Evolutionary conservation across 1,140 invertebrate species (phyloP).

Genomic region (Monomorium pharaonis): DNA sequence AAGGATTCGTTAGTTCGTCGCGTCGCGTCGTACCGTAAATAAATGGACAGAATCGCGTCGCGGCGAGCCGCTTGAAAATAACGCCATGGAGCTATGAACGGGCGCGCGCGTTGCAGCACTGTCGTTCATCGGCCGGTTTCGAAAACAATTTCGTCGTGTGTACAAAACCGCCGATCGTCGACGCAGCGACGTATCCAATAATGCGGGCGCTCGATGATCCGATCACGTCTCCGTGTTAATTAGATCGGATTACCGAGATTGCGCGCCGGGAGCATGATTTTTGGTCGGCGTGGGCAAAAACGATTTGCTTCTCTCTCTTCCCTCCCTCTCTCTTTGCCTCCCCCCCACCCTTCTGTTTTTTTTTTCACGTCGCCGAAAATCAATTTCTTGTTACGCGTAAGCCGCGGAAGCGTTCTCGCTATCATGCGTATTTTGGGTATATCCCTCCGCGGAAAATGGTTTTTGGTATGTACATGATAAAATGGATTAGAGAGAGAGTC

Average conservation of each 20-base stretch:
- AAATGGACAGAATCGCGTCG: conserved; percentile 46
- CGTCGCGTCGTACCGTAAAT: conserved; percentile 45
- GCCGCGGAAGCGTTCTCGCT: conserved; percentile 29
- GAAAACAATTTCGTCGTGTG: conserved; percentile 50
- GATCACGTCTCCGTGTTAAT: conserved; percentile 58
- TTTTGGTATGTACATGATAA: conserved; percentile 15
- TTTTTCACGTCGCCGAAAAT: conserved; percentile 20
- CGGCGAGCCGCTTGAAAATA: conserved; percentile 49
- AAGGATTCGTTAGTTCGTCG: conserved; percentile 30
- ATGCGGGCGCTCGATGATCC: conserved; percentile 55
- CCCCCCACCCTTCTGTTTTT: background rate
- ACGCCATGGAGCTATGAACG: conserved; percentile 2
- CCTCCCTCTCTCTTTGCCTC: background rate
- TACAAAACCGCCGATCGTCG: conserved; percentile 36
- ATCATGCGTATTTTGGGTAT: conserved; percentile 23
- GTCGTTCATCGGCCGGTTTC: conserved; percentile 38
- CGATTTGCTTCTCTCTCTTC: conserved; percentile 11
- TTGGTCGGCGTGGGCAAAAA: conserved; percentile 31
- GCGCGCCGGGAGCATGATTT: conserved; percentile 25
- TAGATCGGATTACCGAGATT: conserved; percentile 61
- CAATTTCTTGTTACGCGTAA: conserved; percentile 55
- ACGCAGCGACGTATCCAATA: conserved; percentile 7
- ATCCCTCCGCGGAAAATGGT: conserved; percentile 22
- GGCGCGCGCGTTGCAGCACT: background rate
- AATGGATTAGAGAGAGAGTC: background rate